Conservation (phyloP, 2,888 invertebrate species). For the Masnerella sp. region DNA sequence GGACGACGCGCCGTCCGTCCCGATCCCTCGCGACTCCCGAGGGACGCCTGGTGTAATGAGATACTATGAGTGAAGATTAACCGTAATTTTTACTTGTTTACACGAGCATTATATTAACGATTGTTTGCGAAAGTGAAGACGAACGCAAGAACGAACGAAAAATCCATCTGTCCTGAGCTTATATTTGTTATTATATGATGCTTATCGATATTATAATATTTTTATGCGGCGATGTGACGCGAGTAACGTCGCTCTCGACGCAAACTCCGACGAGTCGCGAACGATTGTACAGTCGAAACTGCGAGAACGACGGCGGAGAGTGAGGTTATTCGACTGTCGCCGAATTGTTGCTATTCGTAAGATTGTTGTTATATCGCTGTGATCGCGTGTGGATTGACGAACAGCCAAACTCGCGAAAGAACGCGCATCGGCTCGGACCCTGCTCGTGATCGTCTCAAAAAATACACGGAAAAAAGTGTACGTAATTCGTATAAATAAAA, state of each 20-base stretch:
- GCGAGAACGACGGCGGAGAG: slow-evolving; percentile 51
- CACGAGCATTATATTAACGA: slow-evolving; percentile 61
- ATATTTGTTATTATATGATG: slow-evolving; percentile 77
- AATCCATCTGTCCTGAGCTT: slow-evolving; percentile 76
- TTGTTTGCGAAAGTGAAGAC: slow-evolving; percentile 60
- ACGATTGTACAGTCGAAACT: not conserved
- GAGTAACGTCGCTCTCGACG: slow-evolving; percentile 67
- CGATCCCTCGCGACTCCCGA: slow-evolving; percentile 63
- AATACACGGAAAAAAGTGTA: slow-evolving; percentile 27
- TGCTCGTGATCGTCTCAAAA: slow-evolving; percentile 1
- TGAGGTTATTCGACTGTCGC: slow-evolving; percentile 72
- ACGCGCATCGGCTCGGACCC: slow-evolving; percentile 51
- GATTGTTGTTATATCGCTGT: slow-evolving; percentile 77
- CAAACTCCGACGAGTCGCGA: slow-evolving; percentile 10
- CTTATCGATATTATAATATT: slow-evolving; percentile 77
- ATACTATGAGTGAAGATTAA: slow-evolving; percentile 62
- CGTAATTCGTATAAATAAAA: slow-evolving; percentile 36
- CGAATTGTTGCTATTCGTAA: slow-evolving; percentile 77
- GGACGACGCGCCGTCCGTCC: slow-evolving; percentile 70
- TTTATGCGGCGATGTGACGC: slow-evolving; percentile 75
- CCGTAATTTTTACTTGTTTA: slow-evolving; percentile 69
- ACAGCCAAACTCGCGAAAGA: slow-evolving; percentile 43
- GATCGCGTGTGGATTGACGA: slow-evolving; percentile 69
- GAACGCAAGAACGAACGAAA: slow-evolving; percentile 60
- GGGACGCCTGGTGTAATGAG: slow-evolving; percentile 64